These are phyloP conservation scores for Hoplostethus atlanticus DNA, from an alignment of 2,797 vertebrate genomes.

Conservation along the genomic window DNA sequence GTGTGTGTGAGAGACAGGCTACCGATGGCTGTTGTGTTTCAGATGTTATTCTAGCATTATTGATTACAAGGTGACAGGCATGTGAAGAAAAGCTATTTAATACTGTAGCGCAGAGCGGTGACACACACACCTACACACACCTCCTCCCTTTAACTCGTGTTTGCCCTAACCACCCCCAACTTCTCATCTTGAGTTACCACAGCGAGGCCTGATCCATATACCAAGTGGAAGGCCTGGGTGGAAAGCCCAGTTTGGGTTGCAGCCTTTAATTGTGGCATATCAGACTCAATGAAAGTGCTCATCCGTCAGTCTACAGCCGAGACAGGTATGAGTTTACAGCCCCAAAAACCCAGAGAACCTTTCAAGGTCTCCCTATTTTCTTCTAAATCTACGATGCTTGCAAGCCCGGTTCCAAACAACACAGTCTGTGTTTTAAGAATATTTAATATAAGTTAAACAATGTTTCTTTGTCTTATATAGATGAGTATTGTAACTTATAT, in stretches of 20 bases:
- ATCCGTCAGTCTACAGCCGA: conserved; percentile 70
- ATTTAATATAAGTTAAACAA: conserved; percentile 19
- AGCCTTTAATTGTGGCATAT: conserved; percentile 57
- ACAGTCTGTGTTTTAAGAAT: conserved; percentile 4
- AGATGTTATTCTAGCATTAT: conserved; percentile 73
- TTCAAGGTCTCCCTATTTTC: background rate
- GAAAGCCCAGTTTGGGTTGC: conserved; percentile 67
- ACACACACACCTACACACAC: conserved; percentile 64
- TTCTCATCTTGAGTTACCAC: conserved; percentile 74
- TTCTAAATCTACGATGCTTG: conserved; percentile 6
- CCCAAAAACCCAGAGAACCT: conserved; percentile 4
- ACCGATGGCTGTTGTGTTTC: conserved; percentile 60
- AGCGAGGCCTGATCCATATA: conserved; percentile 39
- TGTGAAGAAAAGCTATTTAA: conserved; percentile 73
- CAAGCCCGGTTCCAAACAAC: conserved; percentile 4
- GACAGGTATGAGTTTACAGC: conserved; percentile 52
- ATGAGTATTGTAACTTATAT: conserved; percentile 4
- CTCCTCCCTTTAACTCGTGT: conserved; percentile 67
- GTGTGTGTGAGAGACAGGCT: conserved; percentile 47
- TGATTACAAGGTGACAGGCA: conserved; percentile 73
- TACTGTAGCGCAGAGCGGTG: conserved; percentile 63
- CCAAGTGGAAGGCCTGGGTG: conserved; percentile 53
- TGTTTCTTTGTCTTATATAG: conserved; percentile 29
- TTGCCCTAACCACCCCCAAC: conserved; percentile 64
- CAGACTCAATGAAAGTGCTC: conserved; percentile 68